These are phyloP conservation scores for Tethya wilhelma DNA, from an alignment of 37 sponge, comb jelly and placozoan species.

Conservation along the genomic window DNA sequence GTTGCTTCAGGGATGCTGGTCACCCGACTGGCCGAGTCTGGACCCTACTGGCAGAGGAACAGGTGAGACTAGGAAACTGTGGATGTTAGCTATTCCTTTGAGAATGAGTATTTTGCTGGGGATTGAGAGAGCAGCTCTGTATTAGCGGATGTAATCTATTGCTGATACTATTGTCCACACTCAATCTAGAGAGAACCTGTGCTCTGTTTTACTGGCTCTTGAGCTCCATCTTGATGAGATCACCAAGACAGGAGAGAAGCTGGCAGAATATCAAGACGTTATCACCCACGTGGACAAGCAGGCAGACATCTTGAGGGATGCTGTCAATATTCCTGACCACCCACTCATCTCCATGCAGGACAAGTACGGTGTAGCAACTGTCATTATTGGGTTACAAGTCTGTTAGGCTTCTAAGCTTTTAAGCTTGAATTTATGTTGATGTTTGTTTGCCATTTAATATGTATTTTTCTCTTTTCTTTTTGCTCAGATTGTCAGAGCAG, in stretches of 20 bases:
- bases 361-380: too few species aligned
- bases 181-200: constrained; percentile 65
- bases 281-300: constrained; percentile 57
- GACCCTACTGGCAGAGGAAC: constrained; percentile 76
- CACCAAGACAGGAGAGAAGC: constrained; percentile 56
- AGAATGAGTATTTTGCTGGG: neutral
- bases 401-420: neutral
- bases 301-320: constrained; percentile 71
- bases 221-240: constrained; percentile 67
- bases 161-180: too few species aligned
- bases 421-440: too few species aligned
- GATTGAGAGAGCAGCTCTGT: neutral
- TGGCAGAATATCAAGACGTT: constrained; percentile 47
- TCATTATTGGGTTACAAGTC: too few species aligned
- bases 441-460: too few species aligned
- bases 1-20: constrained; percentile 79
- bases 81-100: neutral
- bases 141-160: too few species aligned
- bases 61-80: too few species aligned
- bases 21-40: constrained; percentile 72
- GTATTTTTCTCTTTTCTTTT: neutral
- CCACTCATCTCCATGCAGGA: constrained; percentile 88
- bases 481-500: constrained; percentile 79
- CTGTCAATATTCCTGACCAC: constrained; percentile 74
- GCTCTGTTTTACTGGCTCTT: constrained; percentile 60